These are phyloP conservation scores for Corynorhinus townsendii DNA, from an alignment of 2,113 vertebrate genomes.

Conservation along the genomic window DNA sequence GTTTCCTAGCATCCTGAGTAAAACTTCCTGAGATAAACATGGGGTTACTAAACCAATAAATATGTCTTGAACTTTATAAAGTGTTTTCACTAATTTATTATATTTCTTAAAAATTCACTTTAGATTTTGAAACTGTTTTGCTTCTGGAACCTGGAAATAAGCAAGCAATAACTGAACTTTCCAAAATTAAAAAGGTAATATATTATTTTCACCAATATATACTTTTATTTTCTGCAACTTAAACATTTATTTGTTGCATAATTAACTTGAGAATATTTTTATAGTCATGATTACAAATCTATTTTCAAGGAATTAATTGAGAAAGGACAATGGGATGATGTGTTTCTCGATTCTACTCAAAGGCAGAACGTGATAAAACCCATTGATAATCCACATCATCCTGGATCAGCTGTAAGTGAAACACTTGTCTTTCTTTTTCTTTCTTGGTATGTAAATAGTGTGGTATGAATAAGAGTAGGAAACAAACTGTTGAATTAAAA, in stretches of 20 bases:
- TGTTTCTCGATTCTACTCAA: constrained; percentile 72
- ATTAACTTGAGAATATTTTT: constrained; percentile 40
- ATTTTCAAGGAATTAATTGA: constrained; percentile 81
- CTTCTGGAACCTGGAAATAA: constrained; percentile 96
- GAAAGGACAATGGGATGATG: constrained; percentile 70
- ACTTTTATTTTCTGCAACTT: not conserved
- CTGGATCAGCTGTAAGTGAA: constrained; percentile 87
- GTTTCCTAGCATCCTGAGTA: not conserved
- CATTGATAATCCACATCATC: constrained; percentile 82
- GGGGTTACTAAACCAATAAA: not conserved
- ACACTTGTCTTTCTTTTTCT: not conserved
- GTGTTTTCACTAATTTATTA: constrained; percentile 22
- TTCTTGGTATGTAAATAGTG: not conserved
- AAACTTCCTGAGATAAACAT: not conserved
- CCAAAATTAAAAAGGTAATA: constrained; percentile 88
- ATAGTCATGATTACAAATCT: constrained; percentile 42
- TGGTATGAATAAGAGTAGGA: not conserved
- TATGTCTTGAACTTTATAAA: not conserved
- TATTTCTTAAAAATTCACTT: constrained; percentile 36
- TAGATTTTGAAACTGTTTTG: constrained; percentile 94
- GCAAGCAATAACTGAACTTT: constrained; percentile 91
- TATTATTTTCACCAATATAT: not conserved
- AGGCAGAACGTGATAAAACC: constrained; percentile 85
- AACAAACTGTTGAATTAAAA: not conserved
- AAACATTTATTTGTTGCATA: constrained; percentile 8